A percentile compares a stretch with the other conserved stretches of the same genome.
Evolutionary conservation across 92 coral and sea anemone species (phyloP).

Genomic region (Zoanthus sociatus): DNA sequence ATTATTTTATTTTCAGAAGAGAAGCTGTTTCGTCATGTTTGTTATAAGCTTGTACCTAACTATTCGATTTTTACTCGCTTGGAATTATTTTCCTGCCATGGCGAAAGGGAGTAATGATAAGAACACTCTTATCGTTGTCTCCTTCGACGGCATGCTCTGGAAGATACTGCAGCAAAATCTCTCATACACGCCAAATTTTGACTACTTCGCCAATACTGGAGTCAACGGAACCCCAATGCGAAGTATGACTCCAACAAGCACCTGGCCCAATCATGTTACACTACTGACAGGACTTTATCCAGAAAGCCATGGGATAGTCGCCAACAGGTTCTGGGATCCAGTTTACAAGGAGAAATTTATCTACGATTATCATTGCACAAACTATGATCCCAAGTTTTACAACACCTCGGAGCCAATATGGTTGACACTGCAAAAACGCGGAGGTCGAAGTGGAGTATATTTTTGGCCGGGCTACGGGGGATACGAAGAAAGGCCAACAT

Average conservation of each 20-base stretch:
- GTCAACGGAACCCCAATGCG: conserved; percentile 74
- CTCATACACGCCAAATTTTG: conserved; percentile 73
- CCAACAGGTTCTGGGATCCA: conserved; percentile 90
- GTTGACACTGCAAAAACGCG: conserved; percentile 84
- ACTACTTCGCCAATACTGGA: conserved; percentile 71
- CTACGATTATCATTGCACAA: conserved; percentile 78
- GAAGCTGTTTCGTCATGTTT: background rate
- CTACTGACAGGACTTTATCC: conserved; percentile 90
- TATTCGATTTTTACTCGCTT: background rate
- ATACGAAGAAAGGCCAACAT: conserved; percentile 76
- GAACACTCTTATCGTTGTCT: conserved; percentile 67
- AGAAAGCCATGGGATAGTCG: conserved; percentile 88
- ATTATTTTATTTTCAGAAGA: too few species aligned
- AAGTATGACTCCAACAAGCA: conserved; percentile 80
- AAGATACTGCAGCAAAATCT: conserved; percentile 62
- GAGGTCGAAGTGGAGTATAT: conserved; percentile 83
- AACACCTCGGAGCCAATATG: conserved; percentile 87
- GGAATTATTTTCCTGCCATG: background rate
- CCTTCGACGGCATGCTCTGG: conserved; percentile 95
- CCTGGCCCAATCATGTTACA: conserved; percentile 94
- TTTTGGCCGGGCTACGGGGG: conserved; percentile 94
- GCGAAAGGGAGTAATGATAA: background rate
- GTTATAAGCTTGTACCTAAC: background rate
- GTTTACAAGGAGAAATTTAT: conserved; percentile 74
- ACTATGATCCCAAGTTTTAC: conserved; percentile 92